These are phyloP conservation scores for Cecidostiba fungosa DNA, from an alignment of 2,888 invertebrate genomes.

Conservation along the genomic window DNA sequence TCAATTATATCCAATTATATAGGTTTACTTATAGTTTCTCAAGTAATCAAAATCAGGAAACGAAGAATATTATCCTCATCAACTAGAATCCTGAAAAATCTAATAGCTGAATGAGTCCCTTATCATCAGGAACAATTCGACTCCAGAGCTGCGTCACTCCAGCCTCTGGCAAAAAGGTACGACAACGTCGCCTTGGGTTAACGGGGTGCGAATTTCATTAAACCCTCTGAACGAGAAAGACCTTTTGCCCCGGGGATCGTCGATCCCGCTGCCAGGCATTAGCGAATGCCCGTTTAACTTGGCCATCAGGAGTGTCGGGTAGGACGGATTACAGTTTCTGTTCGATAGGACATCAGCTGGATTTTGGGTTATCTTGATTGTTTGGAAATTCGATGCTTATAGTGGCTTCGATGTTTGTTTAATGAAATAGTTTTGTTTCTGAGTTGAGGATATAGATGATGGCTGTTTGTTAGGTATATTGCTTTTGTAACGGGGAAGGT, in stretches of 20 bases:
- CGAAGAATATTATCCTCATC: background rate
- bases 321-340: background rate
- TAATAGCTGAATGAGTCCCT: background rate
- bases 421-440: background rate
- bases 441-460: background rate
- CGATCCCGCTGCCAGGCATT: background rate
- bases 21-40: too few species aligned
- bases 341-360: background rate
- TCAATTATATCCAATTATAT: too few species aligned
- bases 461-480: too few species aligned
- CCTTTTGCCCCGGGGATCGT: background rate
- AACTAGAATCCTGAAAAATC: background rate
- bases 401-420: background rate
- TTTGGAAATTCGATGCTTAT: background rate
- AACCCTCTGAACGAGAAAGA: background rate
- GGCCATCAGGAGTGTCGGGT: background rate
- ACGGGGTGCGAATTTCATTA: slow-evolving; percentile 16
- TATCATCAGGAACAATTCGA: slow-evolving; percentile 7
- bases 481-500: too few species aligned
- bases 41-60: background rate
- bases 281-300: slow-evolving; percentile 7
- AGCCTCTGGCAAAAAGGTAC: background rate
- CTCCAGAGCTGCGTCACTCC: background rate
- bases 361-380: background rate
- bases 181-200: slow-evolving; percentile 1